phyloP scores from a whole-genome alignment of 53 echinoderm and acorn worm genomes.

The Antedon mediterranea region DNA sequence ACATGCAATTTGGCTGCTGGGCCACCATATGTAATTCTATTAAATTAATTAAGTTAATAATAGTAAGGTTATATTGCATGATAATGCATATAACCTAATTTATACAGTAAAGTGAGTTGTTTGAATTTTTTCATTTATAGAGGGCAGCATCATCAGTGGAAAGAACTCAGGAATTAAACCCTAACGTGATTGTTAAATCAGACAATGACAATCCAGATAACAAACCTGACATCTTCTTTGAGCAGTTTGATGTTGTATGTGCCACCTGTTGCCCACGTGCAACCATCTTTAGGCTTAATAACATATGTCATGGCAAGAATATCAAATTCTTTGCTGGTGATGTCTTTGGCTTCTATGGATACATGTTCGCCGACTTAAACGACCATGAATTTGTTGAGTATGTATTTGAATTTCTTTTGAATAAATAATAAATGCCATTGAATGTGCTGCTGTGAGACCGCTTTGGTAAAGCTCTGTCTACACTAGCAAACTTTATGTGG shows the following conservation, averaged over 20 bases:
- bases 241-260: conserved; percentile 84
- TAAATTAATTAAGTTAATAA: too few species aligned
- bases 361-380: conserved; percentile 75
- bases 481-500: too few species aligned
- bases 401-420: conserved; percentile 7
- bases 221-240: conserved; percentile 65
- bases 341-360: conserved; percentile 92
- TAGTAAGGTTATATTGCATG: too few species aligned
- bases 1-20: too few species aligned
- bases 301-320: conserved; percentile 69
- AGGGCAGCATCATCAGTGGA: conserved; percentile 69
- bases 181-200: conserved; percentile 59
- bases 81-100: too few species aligned
- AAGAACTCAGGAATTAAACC: conserved; percentile 79
- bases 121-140: conserved; percentile 19
- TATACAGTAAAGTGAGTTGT: too few species aligned
- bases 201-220: conserved; percentile 40
- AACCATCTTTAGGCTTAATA: conserved; percentile 61
- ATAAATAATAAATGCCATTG: not conserved
- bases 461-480: too few species aligned
- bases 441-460: too few species aligned
- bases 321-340: conserved; percentile 92
- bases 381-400: conserved; percentile 95
- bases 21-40: too few species aligned
- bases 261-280: conserved; percentile 58